Conservation (phyloP, 35 echinoderm and acorn worm species). For the Eucidaris tribuloides region DNA sequence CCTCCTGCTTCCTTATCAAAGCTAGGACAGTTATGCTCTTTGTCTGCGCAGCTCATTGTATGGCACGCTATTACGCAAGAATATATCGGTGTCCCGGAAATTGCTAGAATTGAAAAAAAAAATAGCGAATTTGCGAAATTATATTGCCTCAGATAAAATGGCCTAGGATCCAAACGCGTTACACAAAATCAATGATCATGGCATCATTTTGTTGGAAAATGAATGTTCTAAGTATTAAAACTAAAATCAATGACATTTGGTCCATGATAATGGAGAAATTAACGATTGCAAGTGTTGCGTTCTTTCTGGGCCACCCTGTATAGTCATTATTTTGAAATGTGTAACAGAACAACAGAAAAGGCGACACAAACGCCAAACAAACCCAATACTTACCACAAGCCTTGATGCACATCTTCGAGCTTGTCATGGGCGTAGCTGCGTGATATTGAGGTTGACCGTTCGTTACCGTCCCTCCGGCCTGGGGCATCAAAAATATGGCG, state of each 20-base stretch:
- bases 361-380: background rate
- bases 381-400: slow-evolving; percentile 3
- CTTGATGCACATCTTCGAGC: slow-evolving; percentile 16
- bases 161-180: too few relatives aligned
- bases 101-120: too few relatives aligned
- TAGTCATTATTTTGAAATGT: background rate
- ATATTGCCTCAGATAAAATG: too few relatives aligned
- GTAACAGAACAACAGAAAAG: background rate
- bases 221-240: background rate
- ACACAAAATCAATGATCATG: too few relatives aligned
- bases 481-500: background rate
- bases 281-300: too few relatives aligned
- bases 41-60: too few relatives aligned
- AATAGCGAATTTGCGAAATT: too few relatives aligned
- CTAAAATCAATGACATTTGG: background rate
- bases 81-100: too few relatives aligned
- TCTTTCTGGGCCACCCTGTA: background rate
- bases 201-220: too few relatives aligned
- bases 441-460: background rate
- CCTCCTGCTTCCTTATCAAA: too few relatives aligned
- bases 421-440: background rate
- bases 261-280: background rate
- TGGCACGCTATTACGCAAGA: too few relatives aligned
- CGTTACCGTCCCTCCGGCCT: background rate
- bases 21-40: too few relatives aligned